Conservation (phyloP, 2,888 invertebrate genomes). For the Drosophila tanythrix region DNA sequence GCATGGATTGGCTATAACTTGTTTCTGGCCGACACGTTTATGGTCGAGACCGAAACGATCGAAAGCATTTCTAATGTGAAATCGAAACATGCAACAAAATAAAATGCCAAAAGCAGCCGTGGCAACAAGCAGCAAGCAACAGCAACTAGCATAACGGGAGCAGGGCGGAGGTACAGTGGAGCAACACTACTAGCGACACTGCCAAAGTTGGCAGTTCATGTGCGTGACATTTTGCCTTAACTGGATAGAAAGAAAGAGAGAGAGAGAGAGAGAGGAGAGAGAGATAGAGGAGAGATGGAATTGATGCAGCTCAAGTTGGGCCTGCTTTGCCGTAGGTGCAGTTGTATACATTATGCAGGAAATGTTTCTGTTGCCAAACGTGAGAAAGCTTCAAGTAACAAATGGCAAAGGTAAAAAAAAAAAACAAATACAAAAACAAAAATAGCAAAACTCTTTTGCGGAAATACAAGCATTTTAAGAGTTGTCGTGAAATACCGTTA, state of each 20-base stretch:
- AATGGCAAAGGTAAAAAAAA: conserved; percentile 69
- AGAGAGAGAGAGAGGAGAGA: not conserved
- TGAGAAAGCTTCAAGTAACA: conserved; percentile 71
- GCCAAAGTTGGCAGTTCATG: conserved; percentile 66
- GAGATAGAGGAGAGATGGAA: not conserved
- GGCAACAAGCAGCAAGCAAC: conserved; percentile 23
- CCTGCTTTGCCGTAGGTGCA: conserved; percentile 57
- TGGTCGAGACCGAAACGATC: conserved; percentile 60
- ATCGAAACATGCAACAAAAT: conserved; percentile 77
- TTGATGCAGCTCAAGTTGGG: conserved; percentile 33
- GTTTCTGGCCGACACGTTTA: conserved; percentile 68
- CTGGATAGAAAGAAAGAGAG: conserved; percentile 9
- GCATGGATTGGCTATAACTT: conserved; percentile 77
- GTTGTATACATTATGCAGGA: conserved; percentile 59
- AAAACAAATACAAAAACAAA: not conserved
- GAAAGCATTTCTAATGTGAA: conserved; percentile 83
- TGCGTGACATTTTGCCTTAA: conserved; percentile 73
- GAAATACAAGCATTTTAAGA: conserved; percentile 50
- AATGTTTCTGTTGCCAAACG: conserved; percentile 59
- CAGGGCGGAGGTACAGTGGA: conserved; percentile 15
- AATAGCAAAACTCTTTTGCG: conserved; percentile 48
- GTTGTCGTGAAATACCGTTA: conserved; percentile 77
- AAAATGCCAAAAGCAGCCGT: conserved; percentile 67
- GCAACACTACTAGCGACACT: conserved; percentile 19
- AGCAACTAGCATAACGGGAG: conserved; percentile 51